These are phyloP conservation scores for Pedetes capensis DNA, from an alignment of 2,113 vertebrate genomes.

Conservation along the genomic window DNA sequence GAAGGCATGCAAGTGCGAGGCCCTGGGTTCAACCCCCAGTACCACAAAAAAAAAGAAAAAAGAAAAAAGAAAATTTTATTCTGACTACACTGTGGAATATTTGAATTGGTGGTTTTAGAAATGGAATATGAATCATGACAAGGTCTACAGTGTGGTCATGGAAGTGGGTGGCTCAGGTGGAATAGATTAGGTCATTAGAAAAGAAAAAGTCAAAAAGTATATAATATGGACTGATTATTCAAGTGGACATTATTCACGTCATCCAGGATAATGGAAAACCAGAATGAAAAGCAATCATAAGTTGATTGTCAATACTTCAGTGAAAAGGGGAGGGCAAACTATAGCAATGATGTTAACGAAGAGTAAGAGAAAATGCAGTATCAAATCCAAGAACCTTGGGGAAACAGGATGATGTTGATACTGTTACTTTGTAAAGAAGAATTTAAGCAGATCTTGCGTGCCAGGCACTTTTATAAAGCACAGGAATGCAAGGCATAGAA, in stretches of 20 bases:
- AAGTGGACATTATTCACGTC: background rate
- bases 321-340: background rate
- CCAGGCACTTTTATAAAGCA: too few species aligned
- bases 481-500: background rate
- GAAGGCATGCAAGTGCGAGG: too few species aligned
- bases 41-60: too few species aligned
- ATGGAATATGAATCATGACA: background rate
- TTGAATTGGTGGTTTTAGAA: slow-evolving; percentile 13
- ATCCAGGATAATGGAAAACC: background rate
- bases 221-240: background rate
- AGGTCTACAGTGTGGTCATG: background rate
- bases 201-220: background rate
- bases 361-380: too few species aligned
- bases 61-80: background rate
- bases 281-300: background rate
- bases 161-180: background rate
- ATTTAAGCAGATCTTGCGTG: background rate
- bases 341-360: too few species aligned
- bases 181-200: slow-evolving; percentile 17
- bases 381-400: background rate
- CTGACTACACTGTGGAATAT: background rate
- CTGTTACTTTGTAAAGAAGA: background rate
- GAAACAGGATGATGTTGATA: background rate
- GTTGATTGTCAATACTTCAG: background rate
- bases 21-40: too few species aligned